phyloP scores from a whole-genome alignment of 2,113 vertebrate genomes.

The Poeciliopsis turrubarensis region DNA sequence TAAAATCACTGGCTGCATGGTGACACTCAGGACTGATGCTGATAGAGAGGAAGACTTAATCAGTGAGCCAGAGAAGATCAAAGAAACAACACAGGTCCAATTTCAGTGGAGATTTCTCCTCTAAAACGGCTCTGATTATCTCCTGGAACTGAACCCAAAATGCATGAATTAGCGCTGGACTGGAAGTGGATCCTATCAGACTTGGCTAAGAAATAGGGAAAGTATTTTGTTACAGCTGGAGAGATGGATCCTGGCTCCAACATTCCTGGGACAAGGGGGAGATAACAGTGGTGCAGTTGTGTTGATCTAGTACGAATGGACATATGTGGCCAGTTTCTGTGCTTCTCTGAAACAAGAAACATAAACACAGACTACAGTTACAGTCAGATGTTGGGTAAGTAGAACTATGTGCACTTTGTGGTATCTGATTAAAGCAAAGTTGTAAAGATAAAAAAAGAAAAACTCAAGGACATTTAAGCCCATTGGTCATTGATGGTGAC shows the following conservation, averaged over 20 bases:
- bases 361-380: slow-evolving; percentile 41
- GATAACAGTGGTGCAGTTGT: slow-evolving; percentile 48
- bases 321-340: slow-evolving; percentile 37
- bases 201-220: slow-evolving; percentile 28
- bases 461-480: slow-evolving; percentile 49
- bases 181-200: slow-evolving; percentile 47
- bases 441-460: slow-evolving; percentile 24
- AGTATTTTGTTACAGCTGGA: slow-evolving; percentile 31
- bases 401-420: slow-evolving; percentile 2
- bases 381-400: slow-evolving; percentile 24
- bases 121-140: slow-evolving; percentile 51
- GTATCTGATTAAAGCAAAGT: slow-evolving; percentile 16
- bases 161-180: slow-evolving; percentile 11
- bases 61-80: slow-evolving; percentile 49
- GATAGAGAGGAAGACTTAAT: slow-evolving; percentile 36
- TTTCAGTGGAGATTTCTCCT: slow-evolving; percentile 47
- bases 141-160: slow-evolving; percentile 35
- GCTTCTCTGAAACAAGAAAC: slow-evolving; percentile 45
- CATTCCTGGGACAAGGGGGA: slow-evolving; percentile 33
- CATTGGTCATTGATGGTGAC: slow-evolving; percentile 15
- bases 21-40: slow-evolving; percentile 10
- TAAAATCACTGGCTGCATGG: slow-evolving; percentile 11
- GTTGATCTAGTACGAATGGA: slow-evolving; percentile 30
- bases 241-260: slow-evolving; percentile 30
- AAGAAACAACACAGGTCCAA: slow-evolving; percentile 48